Base-by-base conservation (phyloP, 1,140 invertebrate genomes). In the Penaeus indicus region DNA sequence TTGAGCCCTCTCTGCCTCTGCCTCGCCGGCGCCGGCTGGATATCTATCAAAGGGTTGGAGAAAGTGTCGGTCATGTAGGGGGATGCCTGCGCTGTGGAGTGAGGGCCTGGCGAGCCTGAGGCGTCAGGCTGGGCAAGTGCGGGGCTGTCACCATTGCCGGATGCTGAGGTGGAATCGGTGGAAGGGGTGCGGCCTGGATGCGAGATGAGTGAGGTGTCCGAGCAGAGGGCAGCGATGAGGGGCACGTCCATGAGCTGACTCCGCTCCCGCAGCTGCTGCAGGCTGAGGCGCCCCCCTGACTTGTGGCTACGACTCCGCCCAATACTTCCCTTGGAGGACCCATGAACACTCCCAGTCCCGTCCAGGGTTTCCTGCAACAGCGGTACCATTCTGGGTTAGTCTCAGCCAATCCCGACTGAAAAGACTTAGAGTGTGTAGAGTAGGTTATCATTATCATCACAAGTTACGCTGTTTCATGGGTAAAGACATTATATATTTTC, bases 201-300 rank as follows among this genome's bases (percentile, higher is more conserved):
- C 64, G 81, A 75, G 86, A 85, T 62, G 83, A 90, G 77, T 61
- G 96, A 96, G 54, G 96, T 94, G 92, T 98, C 97, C 92, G 97
- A 97, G 93, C 97, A 98, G 79, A 98, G 93, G 8, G 97, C 97
- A 64, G 96, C 96, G 91, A 98, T 97, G 54, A 98, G 93, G 22
- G 97, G 97, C 91, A 98, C 93, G 93, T 98, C 97, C 90, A 97
- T 93, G 91, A 97, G 96, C 90, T 96, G 95, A 93, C 96, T 97
- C 93, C 97, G 97, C 92, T 97, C 96, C 60, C 97, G 94, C 64
- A 98, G 93, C 69, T 86, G 89, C 90, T 88, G 89, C 91, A 89
- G 79, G 83, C 84, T 89, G 86, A 91, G 86, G 81, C 64, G 77
- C 47, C 69, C 86, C 54, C 84, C 87, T 54, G 67, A 62, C 67